Conservation (phyloP, 1,140 invertebrate species). For the Maconellicoccus hirsutus region DNA sequence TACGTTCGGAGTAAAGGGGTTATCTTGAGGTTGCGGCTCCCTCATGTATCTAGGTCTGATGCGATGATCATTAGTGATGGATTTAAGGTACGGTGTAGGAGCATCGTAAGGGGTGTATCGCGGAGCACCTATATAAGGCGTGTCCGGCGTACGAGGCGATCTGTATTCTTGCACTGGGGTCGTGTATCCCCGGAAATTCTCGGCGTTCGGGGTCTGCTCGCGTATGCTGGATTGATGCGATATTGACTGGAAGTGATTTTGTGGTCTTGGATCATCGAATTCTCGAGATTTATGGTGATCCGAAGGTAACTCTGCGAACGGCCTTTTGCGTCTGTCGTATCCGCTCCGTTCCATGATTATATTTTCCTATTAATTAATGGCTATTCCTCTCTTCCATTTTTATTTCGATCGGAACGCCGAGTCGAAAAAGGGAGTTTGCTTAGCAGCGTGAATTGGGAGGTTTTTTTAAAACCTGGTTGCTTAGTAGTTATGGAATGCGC, state of each 20-base stretch:
- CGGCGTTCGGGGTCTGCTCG: not conserved
- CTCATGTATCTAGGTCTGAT: too few species aligned
- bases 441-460: too few species aligned
- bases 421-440: too few species aligned
- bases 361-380: too few species aligned
- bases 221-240: not conserved
- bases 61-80: too few species aligned
- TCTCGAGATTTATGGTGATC: not conserved
- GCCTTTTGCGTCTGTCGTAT: not conserved
- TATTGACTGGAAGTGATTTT: not conserved
- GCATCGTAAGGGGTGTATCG: not conserved
- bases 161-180: not conserved
- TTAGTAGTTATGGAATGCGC: too few species aligned
- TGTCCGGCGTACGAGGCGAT: not conserved
- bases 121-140: not conserved
- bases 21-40: not conserved
- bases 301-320: not conserved
- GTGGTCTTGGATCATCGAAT: not conserved
- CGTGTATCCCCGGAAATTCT: not conserved
- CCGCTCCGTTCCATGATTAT: conserved; percentile 1
- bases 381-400: too few species aligned
- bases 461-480: too few species aligned
- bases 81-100: not conserved
- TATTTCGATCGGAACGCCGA: too few species aligned
- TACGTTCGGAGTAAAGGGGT: not conserved